Conservation (phyloP, 2,113 vertebrate species). For the Barnardius zonarius region DNA sequence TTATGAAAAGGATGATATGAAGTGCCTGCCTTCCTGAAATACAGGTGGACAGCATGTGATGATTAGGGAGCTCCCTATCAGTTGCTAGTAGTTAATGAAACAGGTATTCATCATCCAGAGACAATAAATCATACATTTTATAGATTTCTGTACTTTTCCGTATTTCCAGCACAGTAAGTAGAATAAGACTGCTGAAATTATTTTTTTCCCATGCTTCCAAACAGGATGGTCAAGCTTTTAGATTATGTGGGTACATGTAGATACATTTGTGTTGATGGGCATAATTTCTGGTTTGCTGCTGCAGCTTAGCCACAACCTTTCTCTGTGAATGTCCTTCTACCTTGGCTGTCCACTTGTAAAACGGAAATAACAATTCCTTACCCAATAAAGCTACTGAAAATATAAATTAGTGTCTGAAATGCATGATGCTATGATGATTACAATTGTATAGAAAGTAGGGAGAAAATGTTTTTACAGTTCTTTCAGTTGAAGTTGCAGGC, state of each 20-base stretch:
- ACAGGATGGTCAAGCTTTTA: not conserved
- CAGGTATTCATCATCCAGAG: not conserved
- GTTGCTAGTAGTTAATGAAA: not conserved
- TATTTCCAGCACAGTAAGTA: not conserved
- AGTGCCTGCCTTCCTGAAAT: not conserved
- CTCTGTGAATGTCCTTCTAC: not conserved
- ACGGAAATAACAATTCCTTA: not conserved
- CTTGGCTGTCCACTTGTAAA: not conserved
- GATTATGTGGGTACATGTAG: not conserved
- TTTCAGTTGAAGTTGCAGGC: not conserved
- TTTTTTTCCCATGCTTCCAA: not conserved
- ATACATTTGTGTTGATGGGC: rapidly evolving
- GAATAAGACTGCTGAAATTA: not conserved
- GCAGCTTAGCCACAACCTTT: not conserved
- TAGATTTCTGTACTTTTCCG: not conserved
- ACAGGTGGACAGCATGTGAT: not conserved
- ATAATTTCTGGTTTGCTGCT: not conserved
- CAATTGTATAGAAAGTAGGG: not conserved
- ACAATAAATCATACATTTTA: not conserved
- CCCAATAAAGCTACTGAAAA: not conserved
- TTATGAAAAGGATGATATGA: not conserved
- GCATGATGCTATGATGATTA: not conserved
- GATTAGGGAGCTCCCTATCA: not conserved
- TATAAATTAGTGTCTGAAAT: not conserved
- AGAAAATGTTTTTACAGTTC: not conserved